Evolutionary conservation across 2,888 invertebrate genomes (phyloP), one percentile per base, ranked within the genome.

Genomic region (Deilephila elpenor): DNA sequence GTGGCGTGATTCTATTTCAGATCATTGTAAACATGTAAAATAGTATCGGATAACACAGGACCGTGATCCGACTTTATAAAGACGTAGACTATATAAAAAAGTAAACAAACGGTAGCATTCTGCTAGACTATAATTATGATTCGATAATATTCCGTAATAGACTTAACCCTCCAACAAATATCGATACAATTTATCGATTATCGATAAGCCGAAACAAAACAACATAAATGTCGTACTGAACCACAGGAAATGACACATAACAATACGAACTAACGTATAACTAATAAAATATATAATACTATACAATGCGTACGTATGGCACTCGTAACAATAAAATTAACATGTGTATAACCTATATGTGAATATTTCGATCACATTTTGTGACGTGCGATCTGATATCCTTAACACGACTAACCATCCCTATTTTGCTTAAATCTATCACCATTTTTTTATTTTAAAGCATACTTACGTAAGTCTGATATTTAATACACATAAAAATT

Each of bases 241-340:
- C 5, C 19, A 56, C 5, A 60, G 29, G 60, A 29, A 29, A 29
- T 60, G 25, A 17, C 17, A 29, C 29, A 60, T 62, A 34, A 44
- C 64, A 64, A 17, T 51, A 67, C 25, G 51, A 37, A 34, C 32
- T 62, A 19, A 67, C 67, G 67, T 67, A 67, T 67, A 25, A 71
- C 56, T 59, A 71, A 78, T 78, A 78, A 74, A 78, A 75, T 76
- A 74, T 73, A 74, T 75, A 59, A 73, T 61, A 71, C 67, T 74
- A 64, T 73, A 75, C 76, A 78, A 75, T 78, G 77, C 77, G 77
- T 81, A 79, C 73, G 77, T 82, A 82, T 82, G 82, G 82, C 82
- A 82, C 82, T 82, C 75, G 75, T 75, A 79, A 78, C 62, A 74
- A 67, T 76, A 79, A 75, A 80, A 77, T 70, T 59, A 59, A 61